Percentiles rank a stretch among this genome's conserved stretches.
Conservation (phyloP, 1,140 invertebrate species). For the Philopotamus ludificatus region DNA sequence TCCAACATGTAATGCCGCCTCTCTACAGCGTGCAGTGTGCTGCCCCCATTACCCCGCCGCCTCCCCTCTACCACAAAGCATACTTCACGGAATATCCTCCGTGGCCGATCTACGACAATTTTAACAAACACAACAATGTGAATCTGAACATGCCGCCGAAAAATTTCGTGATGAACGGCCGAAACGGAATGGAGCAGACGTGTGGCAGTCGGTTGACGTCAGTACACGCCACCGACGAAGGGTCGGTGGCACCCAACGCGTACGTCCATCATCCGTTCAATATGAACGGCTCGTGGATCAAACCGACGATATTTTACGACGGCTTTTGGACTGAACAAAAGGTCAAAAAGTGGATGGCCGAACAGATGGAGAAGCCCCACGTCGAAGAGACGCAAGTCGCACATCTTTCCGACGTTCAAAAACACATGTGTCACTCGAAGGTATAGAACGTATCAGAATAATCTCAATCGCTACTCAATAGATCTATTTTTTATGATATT, state of each 20-base stretch:
- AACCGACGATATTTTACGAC: slow-evolving; percentile 55
- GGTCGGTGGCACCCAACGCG: background rate
- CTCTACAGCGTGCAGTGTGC: slow-evolving; percentile 44
- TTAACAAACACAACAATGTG: slow-evolving; percentile 47
- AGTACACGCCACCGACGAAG: slow-evolving; percentile 37
- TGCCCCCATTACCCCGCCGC: slow-evolving; percentile 37
- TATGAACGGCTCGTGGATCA: slow-evolving; percentile 50
- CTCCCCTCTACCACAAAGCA: slow-evolving; percentile 47
- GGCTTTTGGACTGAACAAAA: slow-evolving; percentile 57
- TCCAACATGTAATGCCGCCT: slow-evolving; percentile 49
- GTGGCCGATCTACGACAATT: slow-evolving; percentile 52
- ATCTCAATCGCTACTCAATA: no score
- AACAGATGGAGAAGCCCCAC: slow-evolving; percentile 53
- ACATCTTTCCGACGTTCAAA: slow-evolving; percentile 35
- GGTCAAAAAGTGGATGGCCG: slow-evolving; percentile 55
- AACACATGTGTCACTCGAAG: slow-evolving; percentile 43
- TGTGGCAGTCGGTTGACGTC: slow-evolving; percentile 30
- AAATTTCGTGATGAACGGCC: slow-evolving; percentile 48
- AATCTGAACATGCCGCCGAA: slow-evolving; percentile 52
- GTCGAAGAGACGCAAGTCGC: slow-evolving; percentile 42
- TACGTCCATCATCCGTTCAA: slow-evolving; percentile 36
- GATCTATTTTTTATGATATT: slow-evolving; percentile 9
- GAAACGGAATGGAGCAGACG: slow-evolving; percentile 43
- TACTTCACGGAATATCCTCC: slow-evolving; percentile 47
- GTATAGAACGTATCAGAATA: slow-evolving; percentile 42